phyloP scores from a whole-genome alignment of 2,113 vertebrate species.

The Dasypus novemcinctus region DNA sequence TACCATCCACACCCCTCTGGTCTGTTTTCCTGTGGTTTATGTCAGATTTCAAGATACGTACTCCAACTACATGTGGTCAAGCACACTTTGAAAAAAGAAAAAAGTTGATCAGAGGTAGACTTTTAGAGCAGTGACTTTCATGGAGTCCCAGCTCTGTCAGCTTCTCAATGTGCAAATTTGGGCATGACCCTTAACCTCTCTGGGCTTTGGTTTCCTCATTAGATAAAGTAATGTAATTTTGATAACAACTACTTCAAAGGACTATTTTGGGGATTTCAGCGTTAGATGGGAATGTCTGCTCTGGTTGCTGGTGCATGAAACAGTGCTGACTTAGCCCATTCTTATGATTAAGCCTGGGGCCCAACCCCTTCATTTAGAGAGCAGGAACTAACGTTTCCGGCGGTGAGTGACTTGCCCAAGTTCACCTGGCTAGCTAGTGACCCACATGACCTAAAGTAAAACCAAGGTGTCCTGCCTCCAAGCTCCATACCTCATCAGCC shows the following conservation, averaged over 20 bases:
- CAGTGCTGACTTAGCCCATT: background rate
- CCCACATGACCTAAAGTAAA: background rate
- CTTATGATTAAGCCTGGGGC: background rate
- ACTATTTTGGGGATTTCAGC: background rate
- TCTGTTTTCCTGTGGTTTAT: background rate
- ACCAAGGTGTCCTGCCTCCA: conserved; percentile 41
- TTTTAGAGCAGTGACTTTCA: background rate
- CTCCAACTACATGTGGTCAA: background rate
- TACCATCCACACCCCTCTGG: background rate
- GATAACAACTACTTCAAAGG: background rate
- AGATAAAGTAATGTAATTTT: background rate
- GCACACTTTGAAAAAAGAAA: background rate
- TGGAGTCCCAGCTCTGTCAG: background rate
- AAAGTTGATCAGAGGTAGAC: background rate
- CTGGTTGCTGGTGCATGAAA: background rate
- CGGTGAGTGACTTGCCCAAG: conserved; percentile 11
- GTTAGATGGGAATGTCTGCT: background rate
- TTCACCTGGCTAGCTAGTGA: conserved; percentile 1
- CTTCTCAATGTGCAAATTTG: background rate
- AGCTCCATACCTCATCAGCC: conserved; percentile 52
- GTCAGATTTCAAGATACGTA: background rate
- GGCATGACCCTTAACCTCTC: background rate
- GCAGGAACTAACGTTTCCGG: background rate
- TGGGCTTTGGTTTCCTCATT: background rate
- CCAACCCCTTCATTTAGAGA: background rate